Evolutionary conservation across 2,113 vertebrate species (phyloP), one percentile per base, ranked within the genome.

Genomic region (Apaloderma vittatum): DNA sequence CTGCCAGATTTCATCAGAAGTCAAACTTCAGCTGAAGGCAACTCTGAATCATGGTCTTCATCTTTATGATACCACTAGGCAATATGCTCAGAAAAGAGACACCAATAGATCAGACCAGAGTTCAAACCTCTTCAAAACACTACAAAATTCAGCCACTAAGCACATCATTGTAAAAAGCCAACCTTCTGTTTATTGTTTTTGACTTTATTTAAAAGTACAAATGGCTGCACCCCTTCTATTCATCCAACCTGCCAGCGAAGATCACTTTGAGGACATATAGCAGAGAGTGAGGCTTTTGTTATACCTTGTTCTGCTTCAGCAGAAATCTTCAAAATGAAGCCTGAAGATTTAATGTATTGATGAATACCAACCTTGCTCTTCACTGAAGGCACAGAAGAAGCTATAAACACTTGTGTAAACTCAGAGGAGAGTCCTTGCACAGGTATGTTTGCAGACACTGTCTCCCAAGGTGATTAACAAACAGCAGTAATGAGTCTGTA

Each of bases 381-480:
- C 61, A 45, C 34, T 81, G 70, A 29, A 79, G n/a, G 58, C 55
- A 76, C 32, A 48, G 88, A 86, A 88, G 67, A 88, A 84, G 72
- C 21, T 43, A 77, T 45, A 83, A 92, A 80, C 34, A 55, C 14
- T n/a, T 90, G 63, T 71, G 6, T 51, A 82, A 71, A 52, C 23
- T 52, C 65, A 72, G 59, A 63, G 59, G 40, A 92, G 63, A 63
- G 73, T 45, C 52, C 55, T 40, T 79, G 67, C 73, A 51, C 24
- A 22, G 48, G 84, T 86, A 5, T 21, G 48, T 57, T 86, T 88
- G 72, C 68, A 86, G 81, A 86, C 45, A 14, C 7, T 24, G 34
- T 88, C 59, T 75, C 94, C 74, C 83, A 54, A 29, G 85, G 70
- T 80, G 75, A 90, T 90, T 95, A 90, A 88, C 4, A 2, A 92